Base-by-base conservation (phyloP, 1,140 invertebrate genomes). In the Drosophila malerkotliana region DNA sequence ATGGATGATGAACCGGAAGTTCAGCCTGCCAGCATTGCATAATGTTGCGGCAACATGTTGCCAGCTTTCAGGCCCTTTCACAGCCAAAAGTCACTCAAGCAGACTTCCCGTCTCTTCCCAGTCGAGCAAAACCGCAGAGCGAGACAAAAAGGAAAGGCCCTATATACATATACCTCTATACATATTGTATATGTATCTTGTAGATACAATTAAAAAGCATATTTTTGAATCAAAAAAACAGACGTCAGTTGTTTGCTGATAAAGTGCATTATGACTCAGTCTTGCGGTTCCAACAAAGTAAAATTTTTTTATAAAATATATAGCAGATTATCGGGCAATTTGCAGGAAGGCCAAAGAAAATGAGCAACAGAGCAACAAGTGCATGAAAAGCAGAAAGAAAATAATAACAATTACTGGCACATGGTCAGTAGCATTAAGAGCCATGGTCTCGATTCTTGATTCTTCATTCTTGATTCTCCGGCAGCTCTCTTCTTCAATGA, bases 101-200 rank as follows among this genome's bases (percentile, higher is more conserved):
- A 87, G 45, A 88, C 78, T 87, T 87, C 82, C 82, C 74, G 73
- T 84, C 75, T 67, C 68, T 71, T 84, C 64, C 77, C 81, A 69
- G 73, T 85, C 72, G 77, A 55, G 52, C 81, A 85, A 63, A 77
- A 63, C 66, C 66, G 63, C 66, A 69, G 2, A 69, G 32, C 66
- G 51, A 69, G 37, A 56, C 66, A 47, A 48, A 68, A 68, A 39
- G 51, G 51, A 26, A 55, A 69, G 62, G 28, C 21, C 21, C 21
- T 21, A 21, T 21, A 21, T 3, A n/a, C n/a, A 21, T 21, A 3
- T 21, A 21, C 21, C 21, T 21, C 21, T 18, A 18, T 18, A 18
- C 1, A 21, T 3, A 21, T 21, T 21, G 21, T 21, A 21, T 3
- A 21, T 28, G 26, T 28, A 28, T 28, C 26, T 28, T 28, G 26